phyloP scores from a whole-genome alignment of 2,113 vertebrate species.

The Cyprinodon brontotheroides region DNA sequence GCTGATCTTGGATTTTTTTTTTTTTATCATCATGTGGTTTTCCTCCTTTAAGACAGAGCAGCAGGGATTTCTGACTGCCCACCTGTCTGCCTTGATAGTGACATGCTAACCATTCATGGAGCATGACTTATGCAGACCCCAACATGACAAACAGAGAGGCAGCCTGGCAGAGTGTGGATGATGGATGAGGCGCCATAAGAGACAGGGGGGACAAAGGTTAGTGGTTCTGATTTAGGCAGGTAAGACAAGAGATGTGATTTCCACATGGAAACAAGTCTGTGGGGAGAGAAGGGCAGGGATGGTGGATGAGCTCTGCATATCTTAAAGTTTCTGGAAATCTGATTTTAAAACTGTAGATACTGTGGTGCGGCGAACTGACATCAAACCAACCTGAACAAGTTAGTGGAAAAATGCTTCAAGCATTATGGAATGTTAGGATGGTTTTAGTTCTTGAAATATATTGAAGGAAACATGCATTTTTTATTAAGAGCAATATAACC shows the following conservation, averaged over 20 bases:
- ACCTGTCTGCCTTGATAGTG: slow-evolving; percentile 9
- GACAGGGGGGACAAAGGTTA: slow-evolving; percentile 40
- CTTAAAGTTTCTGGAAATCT: slow-evolving; percentile 8
- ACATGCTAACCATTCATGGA: slow-evolving; percentile 35
- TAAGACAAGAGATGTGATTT: slow-evolving; percentile 26
- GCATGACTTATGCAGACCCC: slow-evolving; percentile 39
- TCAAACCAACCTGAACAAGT: background rate
- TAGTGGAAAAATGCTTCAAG: background rate
- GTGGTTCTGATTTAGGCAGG: slow-evolving; percentile 27
- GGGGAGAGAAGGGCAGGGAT: slow-evolving; percentile 4
- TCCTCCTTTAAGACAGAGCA: background rate
- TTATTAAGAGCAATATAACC: too few relatives aligned
- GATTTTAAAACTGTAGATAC: background rate
- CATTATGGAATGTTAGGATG: background rate
- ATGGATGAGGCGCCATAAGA: slow-evolving; percentile 43
- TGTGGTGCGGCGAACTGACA: background rate
- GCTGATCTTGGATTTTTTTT: too few relatives aligned
- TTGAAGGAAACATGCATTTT: too few relatives aligned
- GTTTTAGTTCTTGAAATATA: too few relatives aligned
- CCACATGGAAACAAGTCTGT: slow-evolving; percentile 31
- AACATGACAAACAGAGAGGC: slow-evolving; percentile 49
- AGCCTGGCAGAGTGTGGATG: slow-evolving; percentile 38
- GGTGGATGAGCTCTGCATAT: background rate
- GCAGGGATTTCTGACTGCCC: slow-evolving; percentile 4
- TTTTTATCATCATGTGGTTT: background rate